phyloP scores from a whole-genome alignment of 2,797 vertebrate species.

The Enteromius afrohamiltoni region DNA sequence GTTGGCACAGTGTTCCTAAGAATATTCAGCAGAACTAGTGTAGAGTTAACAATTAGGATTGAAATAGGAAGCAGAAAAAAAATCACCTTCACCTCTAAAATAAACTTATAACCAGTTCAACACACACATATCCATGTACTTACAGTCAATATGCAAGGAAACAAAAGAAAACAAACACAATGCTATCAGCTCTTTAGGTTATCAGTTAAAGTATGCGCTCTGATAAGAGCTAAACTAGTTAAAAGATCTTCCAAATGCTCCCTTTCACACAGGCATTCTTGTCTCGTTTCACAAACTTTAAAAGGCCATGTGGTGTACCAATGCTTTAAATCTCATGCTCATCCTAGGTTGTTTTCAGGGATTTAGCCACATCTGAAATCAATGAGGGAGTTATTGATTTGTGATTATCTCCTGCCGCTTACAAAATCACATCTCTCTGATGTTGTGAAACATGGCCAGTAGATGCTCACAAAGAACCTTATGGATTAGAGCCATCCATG shows the following conservation, averaged over 20 bases:
- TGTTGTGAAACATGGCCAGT: conserved; percentile 37
- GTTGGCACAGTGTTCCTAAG: background rate
- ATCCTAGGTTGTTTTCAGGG: conserved; percentile 23
- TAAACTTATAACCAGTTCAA: background rate
- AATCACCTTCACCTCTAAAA: background rate
- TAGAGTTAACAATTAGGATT: background rate
- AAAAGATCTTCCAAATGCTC: conserved; percentile 12
- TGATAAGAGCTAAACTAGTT: conserved; percentile 50
- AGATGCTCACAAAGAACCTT: conserved; percentile 20
- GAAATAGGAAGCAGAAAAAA: conserved; percentile 6
- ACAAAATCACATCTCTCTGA: conserved; percentile 32
- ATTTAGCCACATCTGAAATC: conserved; percentile 44
- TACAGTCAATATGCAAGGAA: conserved; percentile 30
- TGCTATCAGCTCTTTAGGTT: conserved; percentile 56
- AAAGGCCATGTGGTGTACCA: conserved; percentile 27
- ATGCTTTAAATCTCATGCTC: conserved; percentile 14
- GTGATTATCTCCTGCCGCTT: conserved; percentile 31
- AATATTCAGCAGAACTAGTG: background rate
- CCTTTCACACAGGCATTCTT: background rate
- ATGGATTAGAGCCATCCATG: conserved; percentile 33
- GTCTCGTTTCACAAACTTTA: conserved; percentile 24
- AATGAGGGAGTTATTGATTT: conserved; percentile 41
- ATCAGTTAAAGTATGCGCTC: conserved; percentile 58
- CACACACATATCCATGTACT: conserved; percentile 13
- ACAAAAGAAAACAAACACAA: conserved; percentile 51